Conservation (phyloP, 2,797 vertebrate species). For the Eutrigla gurnardus region DNA sequence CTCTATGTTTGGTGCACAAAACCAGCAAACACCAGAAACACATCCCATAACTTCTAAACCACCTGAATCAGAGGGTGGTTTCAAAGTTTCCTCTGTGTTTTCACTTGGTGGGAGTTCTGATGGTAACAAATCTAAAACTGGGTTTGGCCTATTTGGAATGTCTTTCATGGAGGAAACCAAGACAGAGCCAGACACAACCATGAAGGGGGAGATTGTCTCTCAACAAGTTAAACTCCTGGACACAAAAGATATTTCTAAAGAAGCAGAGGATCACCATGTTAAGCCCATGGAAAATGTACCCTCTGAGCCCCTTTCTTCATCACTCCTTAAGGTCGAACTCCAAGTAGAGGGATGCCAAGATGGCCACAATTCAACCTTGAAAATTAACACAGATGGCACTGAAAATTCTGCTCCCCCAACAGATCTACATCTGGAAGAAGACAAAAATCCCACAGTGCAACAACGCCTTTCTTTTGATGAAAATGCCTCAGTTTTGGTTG, state of each 20-base stretch:
- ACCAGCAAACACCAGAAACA: conserved; percentile 54
- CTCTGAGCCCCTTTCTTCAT: conserved; percentile 3
- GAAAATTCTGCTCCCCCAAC: conserved; percentile 20
- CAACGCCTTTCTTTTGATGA: conserved; percentile 29
- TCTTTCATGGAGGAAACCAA: conserved; percentile 80
- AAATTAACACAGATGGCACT: conserved; percentile 12
- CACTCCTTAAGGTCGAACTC: conserved; percentile 32
- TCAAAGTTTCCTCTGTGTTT: conserved; percentile 81
- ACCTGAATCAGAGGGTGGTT: conserved; percentile 74
- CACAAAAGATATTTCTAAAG: conserved; percentile 26
- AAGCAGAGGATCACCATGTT: conserved; percentile 23
- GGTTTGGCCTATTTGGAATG: conserved; percentile 77
- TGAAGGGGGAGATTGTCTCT: conserved; percentile 22
- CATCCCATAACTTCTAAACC: conserved; percentile 54
- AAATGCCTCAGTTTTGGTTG: conserved; percentile 29
- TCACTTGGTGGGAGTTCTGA: conserved; percentile 75
- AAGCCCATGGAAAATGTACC: conserved; percentile 23
- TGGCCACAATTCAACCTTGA: conserved; percentile 38
- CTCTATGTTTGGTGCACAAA: conserved; percentile 74
- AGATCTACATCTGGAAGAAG: conserved; percentile 29
- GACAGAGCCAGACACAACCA: conserved; percentile 52
- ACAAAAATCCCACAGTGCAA: conserved; percentile 23
- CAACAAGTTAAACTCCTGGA: conserved; percentile 39
- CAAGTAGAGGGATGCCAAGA: conserved; percentile 36
- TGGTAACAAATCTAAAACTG: conserved; percentile 82